These are phyloP conservation scores for Loxodonta africana DNA, from an alignment of 2,113 vertebrate species.

Conservation along the genomic window DNA sequence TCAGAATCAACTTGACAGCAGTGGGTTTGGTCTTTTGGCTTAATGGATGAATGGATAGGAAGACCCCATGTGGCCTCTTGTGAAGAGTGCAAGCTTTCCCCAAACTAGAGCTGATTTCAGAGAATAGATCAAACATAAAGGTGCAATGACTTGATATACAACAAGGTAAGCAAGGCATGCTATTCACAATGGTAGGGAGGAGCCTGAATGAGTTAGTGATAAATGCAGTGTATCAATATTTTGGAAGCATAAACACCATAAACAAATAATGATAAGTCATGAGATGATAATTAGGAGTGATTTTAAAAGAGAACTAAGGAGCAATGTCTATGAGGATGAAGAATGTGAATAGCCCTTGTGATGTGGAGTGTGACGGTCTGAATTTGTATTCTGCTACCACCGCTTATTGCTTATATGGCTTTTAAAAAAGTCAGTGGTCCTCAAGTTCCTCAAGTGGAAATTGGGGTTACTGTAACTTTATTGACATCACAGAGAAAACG, in stretches of 20 bases:
- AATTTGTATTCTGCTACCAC: not conserved
- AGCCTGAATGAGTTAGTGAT: not conserved
- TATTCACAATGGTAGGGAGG: not conserved
- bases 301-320: not conserved
- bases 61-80: not conserved
- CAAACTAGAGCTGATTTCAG: conserved; percentile 2
- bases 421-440: conserved; percentile 35
- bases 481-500: not conserved
- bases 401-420: not conserved
- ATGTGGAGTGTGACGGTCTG: not conserved
- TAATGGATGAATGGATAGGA: not conserved
- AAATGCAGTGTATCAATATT: not conserved
- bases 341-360: not conserved
- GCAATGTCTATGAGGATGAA: not conserved
- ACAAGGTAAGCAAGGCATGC: not conserved
- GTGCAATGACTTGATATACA: not conserved
- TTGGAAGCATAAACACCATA: not conserved
- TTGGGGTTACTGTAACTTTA: not conserved
- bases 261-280: not conserved
- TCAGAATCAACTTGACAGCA: not conserved
- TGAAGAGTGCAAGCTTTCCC: not conserved
- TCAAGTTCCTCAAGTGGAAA: not conserved
- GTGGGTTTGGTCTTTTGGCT: not conserved
- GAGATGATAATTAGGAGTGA: not conserved
- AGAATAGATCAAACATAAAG: not conserved